These are phyloP conservation scores for Carduelis carduelis DNA, from an alignment of 2,797 vertebrate species.

Conservation along the genomic window DNA sequence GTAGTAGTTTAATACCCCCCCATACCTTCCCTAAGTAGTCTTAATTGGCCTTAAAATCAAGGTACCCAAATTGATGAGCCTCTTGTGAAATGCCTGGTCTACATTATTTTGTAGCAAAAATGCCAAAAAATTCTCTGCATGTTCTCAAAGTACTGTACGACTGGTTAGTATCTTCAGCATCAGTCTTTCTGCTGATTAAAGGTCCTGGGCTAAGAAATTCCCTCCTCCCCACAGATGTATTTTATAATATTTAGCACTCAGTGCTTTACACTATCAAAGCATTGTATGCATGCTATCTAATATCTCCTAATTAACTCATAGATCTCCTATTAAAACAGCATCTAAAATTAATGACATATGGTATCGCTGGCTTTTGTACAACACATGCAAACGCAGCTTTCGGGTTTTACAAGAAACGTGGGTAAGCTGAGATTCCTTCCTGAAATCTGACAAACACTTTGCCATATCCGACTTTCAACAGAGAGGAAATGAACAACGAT, in stretches of 20 bases:
- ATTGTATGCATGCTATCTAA: constrained; percentile 27
- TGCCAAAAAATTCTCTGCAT: neutral
- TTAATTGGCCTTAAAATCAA: constrained; percentile 14
- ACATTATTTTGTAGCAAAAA: neutral
- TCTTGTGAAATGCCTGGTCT: constrained; percentile 25
- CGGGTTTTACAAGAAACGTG: neutral
- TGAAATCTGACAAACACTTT: neutral
- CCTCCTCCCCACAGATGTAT: neutral
- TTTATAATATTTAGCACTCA: constrained; percentile 52
- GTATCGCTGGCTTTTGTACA: constrained; percentile 2
- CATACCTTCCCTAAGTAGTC: neutral
- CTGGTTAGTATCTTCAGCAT: constrained; percentile 13
- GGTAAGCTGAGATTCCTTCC: constrained; percentile 21
- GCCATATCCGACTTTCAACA: neutral
- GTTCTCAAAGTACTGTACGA: neutral
- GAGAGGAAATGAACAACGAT: constrained; percentile 9
- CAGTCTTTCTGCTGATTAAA: constrained; percentile 18
- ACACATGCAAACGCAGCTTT: constrained; percentile 34
- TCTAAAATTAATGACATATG: constrained; percentile 49
- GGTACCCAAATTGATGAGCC: neutral
- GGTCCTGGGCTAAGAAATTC: neutral
- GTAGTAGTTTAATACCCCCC: neutral
- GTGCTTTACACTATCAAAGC: constrained; percentile 61
- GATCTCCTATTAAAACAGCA: constrained; percentile 32
- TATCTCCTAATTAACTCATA: constrained; percentile 50